Percentiles rank a stretch among this genome's conserved stretches.
Conservation (phyloP, 2,888 invertebrate genomes). For the Polydrusus tereticollis region DNA sequence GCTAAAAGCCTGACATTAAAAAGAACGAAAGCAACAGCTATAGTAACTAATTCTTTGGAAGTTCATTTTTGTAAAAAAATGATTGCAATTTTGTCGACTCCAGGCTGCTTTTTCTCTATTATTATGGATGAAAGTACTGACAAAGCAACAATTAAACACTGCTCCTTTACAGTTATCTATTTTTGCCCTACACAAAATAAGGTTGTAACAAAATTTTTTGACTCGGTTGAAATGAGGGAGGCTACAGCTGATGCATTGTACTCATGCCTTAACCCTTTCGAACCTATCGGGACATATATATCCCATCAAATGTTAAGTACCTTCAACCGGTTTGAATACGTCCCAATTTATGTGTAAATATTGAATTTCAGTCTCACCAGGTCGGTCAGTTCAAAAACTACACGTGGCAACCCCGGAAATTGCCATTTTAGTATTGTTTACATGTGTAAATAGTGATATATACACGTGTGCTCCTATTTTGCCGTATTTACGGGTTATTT, state of each 20-base stretch:
- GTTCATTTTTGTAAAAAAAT: slow-evolving; percentile 42
- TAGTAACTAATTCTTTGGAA: slow-evolving; percentile 34
- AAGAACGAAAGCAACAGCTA: slow-evolving; percentile 14
- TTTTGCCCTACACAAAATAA: slow-evolving; percentile 20
- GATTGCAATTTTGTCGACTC: neutral
- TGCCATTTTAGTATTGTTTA: no score
- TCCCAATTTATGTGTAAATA: no score
- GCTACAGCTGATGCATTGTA: slow-evolving; percentile 1
- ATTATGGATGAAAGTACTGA: slow-evolving; percentile 44
- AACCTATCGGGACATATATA: no score
- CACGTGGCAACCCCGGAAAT: no score
- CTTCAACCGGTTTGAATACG: no score
- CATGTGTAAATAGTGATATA: no score
- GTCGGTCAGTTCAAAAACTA: no score
- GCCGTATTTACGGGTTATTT: no score
- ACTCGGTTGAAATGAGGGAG: neutral
- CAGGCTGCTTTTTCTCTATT: slow-evolving; percentile 20
- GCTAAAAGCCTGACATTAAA: neutral
- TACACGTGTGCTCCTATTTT: no score
- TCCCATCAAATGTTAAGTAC: no score
- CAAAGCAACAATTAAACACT: slow-evolving; percentile 15
- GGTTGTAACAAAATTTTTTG: slow-evolving; percentile 16
- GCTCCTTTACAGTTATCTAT: slow-evolving; percentile 30
- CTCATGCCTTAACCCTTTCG: neutral
- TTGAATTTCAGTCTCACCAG: no score